phyloP scores from a whole-genome alignment of 2,888 invertebrate genomes.

The Platynereis dumerilii region DNA sequence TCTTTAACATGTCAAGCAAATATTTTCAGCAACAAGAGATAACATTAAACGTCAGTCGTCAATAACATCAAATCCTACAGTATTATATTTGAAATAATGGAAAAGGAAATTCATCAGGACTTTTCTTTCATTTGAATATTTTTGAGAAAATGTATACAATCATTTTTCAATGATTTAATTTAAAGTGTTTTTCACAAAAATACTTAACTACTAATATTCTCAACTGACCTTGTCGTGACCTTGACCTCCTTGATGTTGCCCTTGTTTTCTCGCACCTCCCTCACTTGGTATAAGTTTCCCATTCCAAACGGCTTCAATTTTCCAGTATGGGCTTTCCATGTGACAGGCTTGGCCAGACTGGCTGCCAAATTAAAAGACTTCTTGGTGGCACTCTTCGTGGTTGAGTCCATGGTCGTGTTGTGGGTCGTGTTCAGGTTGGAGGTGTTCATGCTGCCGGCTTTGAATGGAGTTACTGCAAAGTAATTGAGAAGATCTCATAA shows the following conservation, averaged over 20 bases:
- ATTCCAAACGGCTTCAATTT: slow-evolving; percentile 47
- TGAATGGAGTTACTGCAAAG: slow-evolving; percentile 25
- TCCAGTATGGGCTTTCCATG: slow-evolving; percentile 57
- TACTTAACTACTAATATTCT: too few relatives aligned
- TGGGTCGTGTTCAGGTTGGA: slow-evolving; percentile 10
- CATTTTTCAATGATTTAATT: too few relatives aligned
- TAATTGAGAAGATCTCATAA: background rate
- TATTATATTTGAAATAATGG: too few relatives aligned
- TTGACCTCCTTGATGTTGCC: slow-evolving; percentile 26
- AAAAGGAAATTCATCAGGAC: too few relatives aligned
- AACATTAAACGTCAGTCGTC: too few relatives aligned
- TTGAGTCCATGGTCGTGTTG: slow-evolving; percentile 13
- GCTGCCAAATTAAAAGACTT: slow-evolving; percentile 52
- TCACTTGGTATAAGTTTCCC: slow-evolving; percentile 9
- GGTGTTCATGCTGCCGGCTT: slow-evolving; percentile 5
- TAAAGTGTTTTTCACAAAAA: too few relatives aligned
- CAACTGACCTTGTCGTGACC: slow-evolving; percentile 26
- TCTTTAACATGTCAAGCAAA: too few relatives aligned
- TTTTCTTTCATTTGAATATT: too few relatives aligned
- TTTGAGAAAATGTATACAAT: too few relatives aligned
- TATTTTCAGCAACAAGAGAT: too few relatives aligned
- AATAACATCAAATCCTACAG: too few relatives aligned
- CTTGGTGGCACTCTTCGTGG: slow-evolving; percentile 16
- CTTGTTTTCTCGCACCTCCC: too few relatives aligned
- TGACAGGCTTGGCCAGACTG: slow-evolving; percentile 51